Percentiles rank a stretch among this genome's conserved stretches.
Evolutionary conservation across 2,797 vertebrate species (phyloP).

Genomic region (Aphelocoma californica): DNA sequence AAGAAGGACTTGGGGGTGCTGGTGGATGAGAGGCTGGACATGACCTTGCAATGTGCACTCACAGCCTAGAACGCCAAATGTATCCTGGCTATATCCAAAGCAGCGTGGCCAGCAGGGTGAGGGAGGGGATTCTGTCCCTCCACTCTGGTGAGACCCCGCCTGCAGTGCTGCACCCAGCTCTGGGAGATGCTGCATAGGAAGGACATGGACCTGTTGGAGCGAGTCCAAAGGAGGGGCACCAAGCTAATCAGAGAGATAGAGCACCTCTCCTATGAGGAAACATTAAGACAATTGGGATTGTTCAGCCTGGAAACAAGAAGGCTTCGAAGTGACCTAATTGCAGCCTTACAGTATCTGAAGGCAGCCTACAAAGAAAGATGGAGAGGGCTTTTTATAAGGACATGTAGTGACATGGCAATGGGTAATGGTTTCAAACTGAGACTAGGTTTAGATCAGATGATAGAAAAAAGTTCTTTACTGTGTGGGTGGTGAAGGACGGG

Average conservation of each 20-base stretch:
- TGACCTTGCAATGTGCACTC: too few species aligned
- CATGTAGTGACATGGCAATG: background rate
- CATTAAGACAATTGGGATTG: background rate
- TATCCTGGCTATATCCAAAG: background rate
- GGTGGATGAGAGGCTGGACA: background rate
- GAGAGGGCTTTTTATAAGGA: background rate
- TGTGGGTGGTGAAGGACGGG: background rate
- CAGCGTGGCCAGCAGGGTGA: fast-evolving
- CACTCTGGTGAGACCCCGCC: background rate
- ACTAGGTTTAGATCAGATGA: background rate
- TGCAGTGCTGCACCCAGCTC: background rate
- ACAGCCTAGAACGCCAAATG: background rate
- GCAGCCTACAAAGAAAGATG: background rate
- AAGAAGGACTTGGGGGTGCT: background rate
- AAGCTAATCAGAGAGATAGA: background rate
- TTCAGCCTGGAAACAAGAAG: background rate
- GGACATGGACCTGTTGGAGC: background rate
- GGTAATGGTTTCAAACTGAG: background rate
- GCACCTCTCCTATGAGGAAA: background rate
- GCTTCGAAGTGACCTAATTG: background rate
- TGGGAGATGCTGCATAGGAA: background rate
- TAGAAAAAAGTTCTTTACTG: background rate
- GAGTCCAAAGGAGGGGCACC: background rate
- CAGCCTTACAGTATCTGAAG: background rate
- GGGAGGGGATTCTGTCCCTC: background rate